These are phyloP conservation scores for Macrochelys suwanniensis DNA, from an alignment of 2,797 vertebrate species.

Conservation along the genomic window DNA sequence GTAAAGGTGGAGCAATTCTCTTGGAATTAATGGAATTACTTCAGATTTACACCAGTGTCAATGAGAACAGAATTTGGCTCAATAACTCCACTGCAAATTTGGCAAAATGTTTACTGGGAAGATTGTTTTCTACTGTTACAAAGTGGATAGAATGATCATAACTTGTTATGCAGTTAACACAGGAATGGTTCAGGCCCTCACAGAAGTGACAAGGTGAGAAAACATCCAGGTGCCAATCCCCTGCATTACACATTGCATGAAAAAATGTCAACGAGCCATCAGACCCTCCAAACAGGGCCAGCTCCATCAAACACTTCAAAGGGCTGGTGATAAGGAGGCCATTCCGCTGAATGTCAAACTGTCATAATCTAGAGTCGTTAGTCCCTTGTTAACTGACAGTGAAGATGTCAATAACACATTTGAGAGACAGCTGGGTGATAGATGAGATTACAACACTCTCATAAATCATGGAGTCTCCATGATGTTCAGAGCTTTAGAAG, in stretches of 20 bases:
- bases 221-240: not conserved
- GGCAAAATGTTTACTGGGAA: not conserved
- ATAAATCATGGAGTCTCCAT: slow-evolving; percentile 20
- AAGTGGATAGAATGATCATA: not conserved
- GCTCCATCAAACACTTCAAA: not conserved
- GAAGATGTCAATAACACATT: slow-evolving; percentile 25
- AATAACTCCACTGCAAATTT: not conserved
- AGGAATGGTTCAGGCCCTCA: not conserved
- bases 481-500: not conserved
- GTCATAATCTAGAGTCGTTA: slow-evolving; percentile 19
- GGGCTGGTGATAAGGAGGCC: slow-evolving; percentile 7
- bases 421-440: slow-evolving; percentile 12
- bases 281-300: not conserved
- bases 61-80: not conserved
- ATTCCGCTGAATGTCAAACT: slow-evolving; percentile 27
- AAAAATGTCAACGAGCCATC: not conserved
- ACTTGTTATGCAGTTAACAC: not conserved
- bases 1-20: not conserved
- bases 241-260: not conserved
- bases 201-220: not conserved
- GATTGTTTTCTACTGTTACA: not conserved
- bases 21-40: not conserved
- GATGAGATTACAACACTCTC: not conserved
- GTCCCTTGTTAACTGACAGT: not conserved
- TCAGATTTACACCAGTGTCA: not conserved